Evolutionary conservation across 1,140 invertebrate species (phyloP).

Genomic region (Octopus bimaculoides): DNA sequence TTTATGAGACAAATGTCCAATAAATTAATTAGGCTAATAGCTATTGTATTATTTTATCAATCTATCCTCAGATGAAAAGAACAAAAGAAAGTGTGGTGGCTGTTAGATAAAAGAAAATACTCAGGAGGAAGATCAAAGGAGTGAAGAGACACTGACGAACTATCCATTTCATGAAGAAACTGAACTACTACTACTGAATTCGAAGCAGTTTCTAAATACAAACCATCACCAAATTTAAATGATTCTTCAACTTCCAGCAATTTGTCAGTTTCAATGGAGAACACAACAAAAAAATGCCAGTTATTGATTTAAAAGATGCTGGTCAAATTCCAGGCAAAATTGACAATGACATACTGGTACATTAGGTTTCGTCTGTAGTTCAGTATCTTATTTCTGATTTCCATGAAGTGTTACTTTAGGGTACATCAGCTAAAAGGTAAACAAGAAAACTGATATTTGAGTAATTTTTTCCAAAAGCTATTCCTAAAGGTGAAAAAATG

Average conservation of each 20-base stretch:
- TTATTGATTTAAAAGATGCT: not conserved
- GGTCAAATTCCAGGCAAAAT: not conserved
- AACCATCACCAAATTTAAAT: not conserved
- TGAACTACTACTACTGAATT: not conserved
- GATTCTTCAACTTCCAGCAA: not conserved
- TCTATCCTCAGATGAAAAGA: not conserved
- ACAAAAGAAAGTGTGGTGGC: not conserved
- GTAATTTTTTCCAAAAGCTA: not conserved
- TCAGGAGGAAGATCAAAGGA: not conserved
- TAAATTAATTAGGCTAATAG: constrained; percentile 5
- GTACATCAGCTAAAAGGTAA: not conserved
- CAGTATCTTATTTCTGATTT: not conserved
- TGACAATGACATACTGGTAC: constrained; percentile 4
- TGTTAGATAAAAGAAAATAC: not conserved
- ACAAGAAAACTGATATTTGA: not conserved
- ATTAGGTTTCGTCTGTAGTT: not conserved
- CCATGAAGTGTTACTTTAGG: not conserved
- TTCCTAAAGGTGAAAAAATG: not conserved
- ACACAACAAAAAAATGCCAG: not conserved
- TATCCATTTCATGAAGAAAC: not conserved
- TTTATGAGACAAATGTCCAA: not conserved
- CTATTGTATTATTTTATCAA: not conserved
- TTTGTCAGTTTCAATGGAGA: not conserved
- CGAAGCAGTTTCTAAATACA: not conserved
- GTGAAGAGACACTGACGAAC: not conserved